These are phyloP conservation scores for Cinara cedri DNA, from an alignment of 2,888 invertebrate genomes.

Conservation along the genomic window DNA sequence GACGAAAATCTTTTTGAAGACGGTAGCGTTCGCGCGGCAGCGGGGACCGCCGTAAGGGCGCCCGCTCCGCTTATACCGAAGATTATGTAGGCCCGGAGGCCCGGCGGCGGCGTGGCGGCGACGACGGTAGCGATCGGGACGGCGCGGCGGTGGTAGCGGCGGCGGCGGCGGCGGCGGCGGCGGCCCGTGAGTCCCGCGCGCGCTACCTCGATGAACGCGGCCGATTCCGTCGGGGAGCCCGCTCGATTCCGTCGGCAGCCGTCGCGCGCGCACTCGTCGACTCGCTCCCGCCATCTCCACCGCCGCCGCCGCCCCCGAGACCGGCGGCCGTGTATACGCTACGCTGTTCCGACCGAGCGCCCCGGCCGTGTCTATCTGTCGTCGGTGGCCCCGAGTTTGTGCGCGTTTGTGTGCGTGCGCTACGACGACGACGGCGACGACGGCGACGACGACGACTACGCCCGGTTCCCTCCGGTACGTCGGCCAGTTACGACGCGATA, in stretches of 20 bases:
- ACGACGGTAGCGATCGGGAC: neutral
- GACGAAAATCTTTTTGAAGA: neutral
- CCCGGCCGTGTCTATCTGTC: neutral
- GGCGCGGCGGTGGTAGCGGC: neutral
- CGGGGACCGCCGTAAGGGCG: no score
- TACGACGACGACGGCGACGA: neutral
- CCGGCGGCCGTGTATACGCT: no score
- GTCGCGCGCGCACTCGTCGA: conserved; percentile 20
- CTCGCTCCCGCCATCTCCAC: neutral
- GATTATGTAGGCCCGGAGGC: neutral
- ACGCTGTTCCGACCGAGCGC: no score
- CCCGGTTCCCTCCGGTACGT: neutral
- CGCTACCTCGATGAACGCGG: conserved; percentile 14
- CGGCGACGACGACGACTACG: conserved; percentile 16
- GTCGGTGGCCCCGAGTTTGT: conserved; percentile 5
- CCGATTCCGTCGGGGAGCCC: conserved; percentile 40
- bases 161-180: conserved; percentile 5
- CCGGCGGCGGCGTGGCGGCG: conserved; percentile 13
- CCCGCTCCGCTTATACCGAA: no score
- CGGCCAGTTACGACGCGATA: neutral
- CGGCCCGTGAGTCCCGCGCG: neutral
- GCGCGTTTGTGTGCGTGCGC: neutral
- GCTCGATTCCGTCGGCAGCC: conserved; percentile 42
- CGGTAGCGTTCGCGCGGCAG: no score
- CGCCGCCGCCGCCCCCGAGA: neutral